phyloP scores from a whole-genome alignment of 2,888 invertebrate genomes.

The Zhuqinia jingwanae region DNA sequence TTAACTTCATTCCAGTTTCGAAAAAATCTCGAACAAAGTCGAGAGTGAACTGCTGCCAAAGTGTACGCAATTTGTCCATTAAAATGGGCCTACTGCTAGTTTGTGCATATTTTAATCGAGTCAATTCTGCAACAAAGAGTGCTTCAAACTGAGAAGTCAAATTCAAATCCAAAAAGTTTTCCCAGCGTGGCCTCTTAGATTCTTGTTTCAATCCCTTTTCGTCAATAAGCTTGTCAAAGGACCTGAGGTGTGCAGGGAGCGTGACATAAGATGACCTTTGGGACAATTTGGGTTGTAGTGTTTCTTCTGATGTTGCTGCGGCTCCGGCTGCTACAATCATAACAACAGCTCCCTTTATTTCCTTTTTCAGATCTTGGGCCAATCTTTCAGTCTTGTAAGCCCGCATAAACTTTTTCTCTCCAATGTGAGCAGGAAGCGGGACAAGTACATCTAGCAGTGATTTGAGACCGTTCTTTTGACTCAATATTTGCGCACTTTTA shows the following conservation, averaged over 20 bases:
- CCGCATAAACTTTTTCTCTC: constrained; percentile 66
- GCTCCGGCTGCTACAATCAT: too few species aligned
- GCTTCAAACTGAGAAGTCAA: constrained; percentile 38
- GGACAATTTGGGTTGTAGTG: background rate
- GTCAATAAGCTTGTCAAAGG: constrained; percentile 26
- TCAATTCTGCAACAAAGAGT: constrained; percentile 14
- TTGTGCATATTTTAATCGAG: too few species aligned
- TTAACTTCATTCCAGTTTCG: constrained; percentile 15
- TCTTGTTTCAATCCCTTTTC: constrained; percentile 56
- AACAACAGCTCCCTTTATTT: constrained; percentile 51
- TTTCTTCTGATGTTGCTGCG: too few species aligned
- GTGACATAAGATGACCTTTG: background rate
- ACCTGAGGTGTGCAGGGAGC: constrained; percentile 37
- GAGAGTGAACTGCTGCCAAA: constrained; percentile 41
- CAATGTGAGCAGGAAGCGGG: constrained; percentile 59
- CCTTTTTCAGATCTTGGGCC: constrained; percentile 45
- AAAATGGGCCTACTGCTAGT: background rate
- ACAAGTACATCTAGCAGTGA: constrained; percentile 55
- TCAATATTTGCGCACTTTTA: constrained; percentile 30
- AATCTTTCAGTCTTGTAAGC: constrained; percentile 41
- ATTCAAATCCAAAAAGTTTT: constrained; percentile 55
- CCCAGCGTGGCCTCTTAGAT: constrained; percentile 53
- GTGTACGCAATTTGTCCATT: background rate
- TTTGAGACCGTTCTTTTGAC: background rate
- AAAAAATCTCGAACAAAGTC: constrained; percentile 48